phyloP scores from a whole-genome alignment of 2,797 vertebrate species.

The Miichthys miiuy region DNA sequence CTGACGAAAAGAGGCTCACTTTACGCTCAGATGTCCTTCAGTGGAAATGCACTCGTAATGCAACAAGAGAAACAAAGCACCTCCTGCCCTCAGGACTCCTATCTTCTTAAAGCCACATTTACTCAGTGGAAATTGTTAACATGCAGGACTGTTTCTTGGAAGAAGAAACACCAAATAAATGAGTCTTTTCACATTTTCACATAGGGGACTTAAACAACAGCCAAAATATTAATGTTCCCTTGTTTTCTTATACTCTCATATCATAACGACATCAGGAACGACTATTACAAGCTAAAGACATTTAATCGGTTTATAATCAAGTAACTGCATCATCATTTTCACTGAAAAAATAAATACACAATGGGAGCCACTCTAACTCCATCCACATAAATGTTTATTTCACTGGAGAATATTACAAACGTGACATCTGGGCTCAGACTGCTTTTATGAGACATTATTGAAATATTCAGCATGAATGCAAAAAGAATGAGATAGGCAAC shows the following conservation, averaged over 20 bases:
- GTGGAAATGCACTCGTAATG: slow-evolving; percentile 80
- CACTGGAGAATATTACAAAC: slow-evolving; percentile 58
- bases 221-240: not conserved
- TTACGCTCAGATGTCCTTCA: slow-evolving; percentile 78
- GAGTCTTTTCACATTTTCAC: slow-evolving; percentile 28
- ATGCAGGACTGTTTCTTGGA: slow-evolving; percentile 35
- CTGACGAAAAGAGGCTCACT: slow-evolving; percentile 78
- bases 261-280: not conserved
- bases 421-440: slow-evolving; percentile 47
- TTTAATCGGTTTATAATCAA: slow-evolving; percentile 31
- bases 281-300: slow-evolving; percentile 15
- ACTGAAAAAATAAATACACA: slow-evolving; percentile 51
- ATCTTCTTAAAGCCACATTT: slow-evolving; percentile 71
- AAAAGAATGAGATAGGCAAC: slow-evolving; percentile 59
- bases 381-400: slow-evolving; percentile 57
- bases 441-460: slow-evolving; percentile 53
- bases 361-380: slow-evolving; percentile 17
- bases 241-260: not conserved
- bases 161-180: slow-evolving; percentile 42
- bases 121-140: slow-evolving; percentile 64
- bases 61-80: slow-evolving; percentile 72
- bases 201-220: slow-evolving; percentile 44
- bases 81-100: slow-evolving; percentile 61
- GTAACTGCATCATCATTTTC: slow-evolving; percentile 33
- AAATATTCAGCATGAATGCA: slow-evolving; percentile 62